Evolutionary conservation across 2,888 invertebrate species (phyloP), one percentile per base, ranked within the genome.

Genomic region (Crematogaster levior): DNA sequence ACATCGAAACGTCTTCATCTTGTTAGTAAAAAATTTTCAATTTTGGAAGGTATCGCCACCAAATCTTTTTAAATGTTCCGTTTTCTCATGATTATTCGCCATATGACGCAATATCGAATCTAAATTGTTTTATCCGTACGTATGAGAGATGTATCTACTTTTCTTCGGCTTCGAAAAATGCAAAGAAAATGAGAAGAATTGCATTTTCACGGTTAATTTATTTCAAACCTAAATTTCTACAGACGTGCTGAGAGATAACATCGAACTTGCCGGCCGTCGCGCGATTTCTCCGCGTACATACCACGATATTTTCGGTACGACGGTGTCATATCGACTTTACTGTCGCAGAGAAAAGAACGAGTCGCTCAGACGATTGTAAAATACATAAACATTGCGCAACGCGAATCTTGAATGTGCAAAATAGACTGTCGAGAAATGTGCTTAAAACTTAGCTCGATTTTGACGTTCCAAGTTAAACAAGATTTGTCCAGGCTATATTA

Each of bases 301-400:
- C 12, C 43, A 18, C 12, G 65, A 73, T 73, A 73, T 73, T 73
- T 73, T 63, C 65, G 65, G 46, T 63, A 4, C 27, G 21, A 65
- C 30, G n/a, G n/a, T 73, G 43, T 73, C 73, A 73, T 73, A 73
- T 73, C 63, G 34, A 74, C 74, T 66, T 74, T 74, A 46, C 34
- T 48, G 46, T 24, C 34, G 46, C 12, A 46, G 21, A 48, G 21
- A 63, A 74, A 74, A 74, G 34, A 65, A 5, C 30, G 21, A 46
- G 21, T 43, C 43, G 18, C 7, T 40, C 18, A 12, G 34, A 46
- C 18, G 12, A 43, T 18, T 40, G n/a, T n/a, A 6, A 65, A 48
- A 34, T 46, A 63, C 34, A 24, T 48, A 73, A 43, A 46, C 6
- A 46, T 72, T 56, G n/a, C 27, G 40, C 27, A 40, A 40, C 21